Evolutionary conservation across 2,888 invertebrate species (phyloP).

Genomic region (Pammene fasciana): DNA sequence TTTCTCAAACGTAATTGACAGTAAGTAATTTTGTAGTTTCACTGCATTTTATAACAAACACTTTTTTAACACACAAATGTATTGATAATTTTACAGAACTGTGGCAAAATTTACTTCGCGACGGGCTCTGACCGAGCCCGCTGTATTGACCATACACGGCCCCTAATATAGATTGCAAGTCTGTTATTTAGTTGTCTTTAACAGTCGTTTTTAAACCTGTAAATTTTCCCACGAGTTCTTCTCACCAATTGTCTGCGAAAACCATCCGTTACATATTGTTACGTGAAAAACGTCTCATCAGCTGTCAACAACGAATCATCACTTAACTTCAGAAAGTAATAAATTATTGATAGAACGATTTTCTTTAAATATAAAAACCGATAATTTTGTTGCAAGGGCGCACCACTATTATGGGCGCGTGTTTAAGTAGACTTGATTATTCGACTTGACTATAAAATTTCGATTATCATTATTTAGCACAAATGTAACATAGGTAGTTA

Average conservation of each 20-base stretch:
- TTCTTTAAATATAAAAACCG: constrained; percentile 10
- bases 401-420: constrained; percentile 4
- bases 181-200: not conserved
- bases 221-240: constrained; percentile 20
- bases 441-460: not conserved
- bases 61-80: too few species aligned
- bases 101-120: too few species aligned
- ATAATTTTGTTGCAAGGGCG: constrained; percentile 5
- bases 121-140: too few species aligned
- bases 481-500: too few species aligned
- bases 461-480: too few species aligned
- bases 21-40: too few species aligned
- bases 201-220: constrained; percentile 5
- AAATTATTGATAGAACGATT: not conserved
- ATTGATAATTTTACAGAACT: too few species aligned
- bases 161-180: not conserved
- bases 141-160: too few species aligned
- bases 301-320: constrained; percentile 11
- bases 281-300: constrained; percentile 12
- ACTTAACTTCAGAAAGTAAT: not conserved
- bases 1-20: too few species aligned
- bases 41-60: too few species aligned
- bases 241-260: constrained; percentile 26
- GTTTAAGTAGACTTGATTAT: constrained; percentile 15
- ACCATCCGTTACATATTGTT: constrained; percentile 32